phyloP scores from a whole-genome alignment of 2,888 invertebrate species.

The Sesia bembeciformis region DNA sequence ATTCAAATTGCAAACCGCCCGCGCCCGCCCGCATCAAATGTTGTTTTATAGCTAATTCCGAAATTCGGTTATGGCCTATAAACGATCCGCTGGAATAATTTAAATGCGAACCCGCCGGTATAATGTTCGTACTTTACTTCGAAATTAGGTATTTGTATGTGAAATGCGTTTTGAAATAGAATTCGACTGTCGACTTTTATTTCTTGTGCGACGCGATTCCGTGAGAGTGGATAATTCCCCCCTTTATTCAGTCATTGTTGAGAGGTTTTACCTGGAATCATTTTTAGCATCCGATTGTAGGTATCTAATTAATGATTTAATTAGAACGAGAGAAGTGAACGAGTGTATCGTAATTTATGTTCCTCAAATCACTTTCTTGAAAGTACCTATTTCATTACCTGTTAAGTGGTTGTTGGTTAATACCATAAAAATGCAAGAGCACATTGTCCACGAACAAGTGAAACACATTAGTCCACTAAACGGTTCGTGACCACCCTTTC shows the following conservation, averaged over 20 bases:
- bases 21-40: constrained; percentile 73
- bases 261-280: constrained; percentile 9
- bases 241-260: constrained; percentile 19
- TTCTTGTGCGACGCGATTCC: constrained; percentile 32
- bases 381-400: too few species aligned
- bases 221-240: constrained; percentile 19
- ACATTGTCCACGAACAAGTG: constrained; percentile 29
- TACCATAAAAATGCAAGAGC: too few species aligned
- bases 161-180: constrained; percentile 71
- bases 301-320: constrained; percentile 7
- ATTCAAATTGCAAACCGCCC: constrained; percentile 71
- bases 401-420: too few species aligned
- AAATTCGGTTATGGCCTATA: constrained; percentile 75
- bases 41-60: constrained; percentile 75
- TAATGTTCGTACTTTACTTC: constrained; percentile 70
- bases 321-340: neutral
- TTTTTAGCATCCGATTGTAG: constrained; percentile 3
- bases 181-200: constrained; percentile 59
- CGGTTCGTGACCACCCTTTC: constrained; percentile 27
- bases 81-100: constrained; percentile 74
- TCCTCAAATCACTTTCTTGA: too few species aligned
- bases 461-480: constrained; percentile 44
- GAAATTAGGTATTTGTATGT: constrained; percentile 74
- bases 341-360: neutral
- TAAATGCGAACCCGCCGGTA: constrained; percentile 71